Evolutionary conservation across 2,113 vertebrate species (phyloP), one percentile per base, ranked within the genome.

Genomic region (Bufo gargarizans): DNA sequence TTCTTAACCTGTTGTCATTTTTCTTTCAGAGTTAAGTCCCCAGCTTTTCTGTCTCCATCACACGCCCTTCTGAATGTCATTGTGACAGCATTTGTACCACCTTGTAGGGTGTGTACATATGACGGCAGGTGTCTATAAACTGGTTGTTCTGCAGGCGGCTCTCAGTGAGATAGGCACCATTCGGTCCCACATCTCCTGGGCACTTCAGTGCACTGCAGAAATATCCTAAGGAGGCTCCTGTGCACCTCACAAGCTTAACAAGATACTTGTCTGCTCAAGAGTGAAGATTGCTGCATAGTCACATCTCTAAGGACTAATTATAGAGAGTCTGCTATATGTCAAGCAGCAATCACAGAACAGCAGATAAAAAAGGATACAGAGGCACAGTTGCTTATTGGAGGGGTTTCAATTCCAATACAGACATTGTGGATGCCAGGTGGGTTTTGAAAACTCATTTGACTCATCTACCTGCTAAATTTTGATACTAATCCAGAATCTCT

Each of bases 41-140:
- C 76, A 22, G 49, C 19, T 59, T 33, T 17, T 59, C 78, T 61
- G 43, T 81, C 33, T 61, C 4, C 17, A 53, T 50, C 61, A 67
- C 81, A 83, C 82, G 71, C 82, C 82, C 63, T 49, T 67, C 12
- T 1, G 17, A 82, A 65, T 47, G 80, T 65, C 11, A 2, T 14
- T 69, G 3, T 12, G 13, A 71, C 12, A 71, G 19, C 4, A 14
- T 22, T 71, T 33, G 74, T 20, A 55, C 76, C 47, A 79, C 76
- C 85, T 69, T 67, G 47, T n/a, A 4, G 76, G 74, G 85, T 79
- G 85, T 86, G 85, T 86, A n/a, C 16, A 0, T 7, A 67, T 78
- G 58, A 43, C 9, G 2, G 14, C n/a, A 43, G 58, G 47, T 77
- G 59, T 55, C 22, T 59, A 67, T 71, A 69, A 53, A 11, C 12